Evolutionary conservation across 1,140 invertebrate genomes (phyloP).

Genomic region (Mercenaria mercenaria): DNA sequence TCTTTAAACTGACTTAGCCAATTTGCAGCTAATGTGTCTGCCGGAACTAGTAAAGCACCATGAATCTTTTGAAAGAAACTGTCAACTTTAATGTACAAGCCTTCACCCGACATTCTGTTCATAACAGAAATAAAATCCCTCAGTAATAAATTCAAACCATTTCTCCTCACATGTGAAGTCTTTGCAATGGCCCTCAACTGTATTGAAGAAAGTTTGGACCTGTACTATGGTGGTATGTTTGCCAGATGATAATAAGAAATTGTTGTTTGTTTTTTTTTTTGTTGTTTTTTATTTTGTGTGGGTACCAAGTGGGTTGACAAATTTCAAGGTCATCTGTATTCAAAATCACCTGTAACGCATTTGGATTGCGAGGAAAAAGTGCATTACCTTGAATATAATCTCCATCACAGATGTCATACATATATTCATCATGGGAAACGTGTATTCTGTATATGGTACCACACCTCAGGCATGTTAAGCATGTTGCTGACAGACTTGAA

Average conservation of each 20-base stretch:
- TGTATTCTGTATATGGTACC: slow-evolving; percentile 28
- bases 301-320: slow-evolving; percentile 46
- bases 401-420: slow-evolving; percentile 54
- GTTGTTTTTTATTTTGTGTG: slow-evolving; percentile 12
- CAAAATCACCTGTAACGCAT: slow-evolving; percentile 25
- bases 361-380: slow-evolving; percentile 20
- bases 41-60: not conserved
- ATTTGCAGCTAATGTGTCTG: slow-evolving; percentile 11
- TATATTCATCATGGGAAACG: slow-evolving; percentile 4
- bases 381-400: not conserved
- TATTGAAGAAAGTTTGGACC: not conserved
- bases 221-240: slow-evolving; percentile 22
- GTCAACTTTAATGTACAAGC: not conserved
- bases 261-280: not conserved
- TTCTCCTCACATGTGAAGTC: not conserved
- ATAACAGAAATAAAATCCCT: slow-evolving; percentile 2
- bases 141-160: not conserved
- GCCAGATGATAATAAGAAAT: not conserved
- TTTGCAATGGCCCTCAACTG: slow-evolving; percentile 1
- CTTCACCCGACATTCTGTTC: not conserved
- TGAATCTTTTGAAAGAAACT: not conserved
- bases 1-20: slow-evolving; percentile 16
- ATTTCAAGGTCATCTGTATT: slow-evolving; percentile 59
- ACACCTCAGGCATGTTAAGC: slow-evolving; percentile 43
- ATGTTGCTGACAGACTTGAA: slow-evolving; percentile 6